These are phyloP conservation scores for Salpingus planirostris DNA, from an alignment of 2,888 invertebrate genomes.

Conservation along the genomic window DNA sequence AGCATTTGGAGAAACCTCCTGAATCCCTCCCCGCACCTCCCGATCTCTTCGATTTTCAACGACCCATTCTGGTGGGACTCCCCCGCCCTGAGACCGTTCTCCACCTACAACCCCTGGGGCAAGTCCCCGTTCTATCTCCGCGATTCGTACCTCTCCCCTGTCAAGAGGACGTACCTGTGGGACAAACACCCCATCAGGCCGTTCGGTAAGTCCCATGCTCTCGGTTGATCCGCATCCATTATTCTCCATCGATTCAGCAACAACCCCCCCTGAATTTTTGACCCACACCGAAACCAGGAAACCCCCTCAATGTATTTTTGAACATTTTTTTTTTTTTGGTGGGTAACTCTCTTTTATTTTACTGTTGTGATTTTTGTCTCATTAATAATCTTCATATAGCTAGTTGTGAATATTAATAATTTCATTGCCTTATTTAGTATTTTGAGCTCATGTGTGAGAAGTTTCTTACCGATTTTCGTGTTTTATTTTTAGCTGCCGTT, in stretches of 20 bases:
- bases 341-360: constrained; percentile 1
- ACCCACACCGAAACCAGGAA: not conserved
- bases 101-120: constrained; percentile 54
- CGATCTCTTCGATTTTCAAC: constrained; percentile 70
- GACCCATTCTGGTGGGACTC: constrained; percentile 88
- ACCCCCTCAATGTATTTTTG: not conserved
- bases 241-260: constrained; percentile 1
- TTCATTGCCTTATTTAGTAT: no score
- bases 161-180: constrained; percentile 88
- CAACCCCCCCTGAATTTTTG: not conserved
- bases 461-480: no score
- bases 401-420: no score
- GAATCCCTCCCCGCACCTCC: constrained; percentile 70
- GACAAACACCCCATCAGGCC: constrained; percentile 84
- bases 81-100: constrained; percentile 70
- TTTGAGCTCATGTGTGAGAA: no score
- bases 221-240: constrained; percentile 11
- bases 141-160: constrained; percentile 82
- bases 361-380: constrained; percentile 5
- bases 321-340: not conserved
- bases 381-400: constrained; percentile 5
- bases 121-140: constrained; percentile 70
- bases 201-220: constrained; percentile 62
- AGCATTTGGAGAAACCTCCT: constrained; percentile 56
- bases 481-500: constrained; percentile 38